Conservation (phyloP, 2,888 invertebrate species). For the Caenorhabditis doughertyi region DNA sequence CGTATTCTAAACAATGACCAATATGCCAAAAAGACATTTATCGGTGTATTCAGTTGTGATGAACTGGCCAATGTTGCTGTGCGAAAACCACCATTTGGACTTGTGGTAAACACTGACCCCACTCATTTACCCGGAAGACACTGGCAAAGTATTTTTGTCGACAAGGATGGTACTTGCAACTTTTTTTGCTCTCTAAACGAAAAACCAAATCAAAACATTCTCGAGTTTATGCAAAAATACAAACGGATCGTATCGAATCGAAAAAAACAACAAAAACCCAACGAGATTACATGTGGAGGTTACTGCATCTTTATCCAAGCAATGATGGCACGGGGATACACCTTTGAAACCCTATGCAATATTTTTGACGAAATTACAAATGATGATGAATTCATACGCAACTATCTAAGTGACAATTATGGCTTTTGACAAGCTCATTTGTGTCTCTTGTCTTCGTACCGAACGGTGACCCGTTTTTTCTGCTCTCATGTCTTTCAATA, state of each 20-base stretch:
- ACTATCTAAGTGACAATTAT: constrained; percentile 6
- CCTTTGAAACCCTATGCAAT: constrained; percentile 4
- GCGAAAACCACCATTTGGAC: too few relatives aligned
- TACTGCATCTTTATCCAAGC: constrained; percentile 26
- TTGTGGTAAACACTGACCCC: constrained; percentile 18
- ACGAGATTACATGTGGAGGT: constrained; percentile 14
- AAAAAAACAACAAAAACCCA: constrained; percentile 9
- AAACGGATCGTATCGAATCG: not conserved
- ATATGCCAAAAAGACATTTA: not conserved
- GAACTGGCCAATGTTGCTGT: not conserved
- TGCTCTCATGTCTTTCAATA: constrained; percentile 4
- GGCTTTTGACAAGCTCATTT: not conserved
- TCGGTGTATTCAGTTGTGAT: not conserved
- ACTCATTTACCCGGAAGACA: not conserved
- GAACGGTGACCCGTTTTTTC: not conserved
- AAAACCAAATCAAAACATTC: not conserved
- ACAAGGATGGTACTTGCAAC: not conserved
- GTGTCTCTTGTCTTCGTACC: not conserved
- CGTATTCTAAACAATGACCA: not conserved
- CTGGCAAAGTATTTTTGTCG: constrained; percentile 29
- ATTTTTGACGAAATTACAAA: constrained; percentile 8
- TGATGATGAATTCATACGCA: not conserved
- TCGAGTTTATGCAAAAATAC: not conserved
- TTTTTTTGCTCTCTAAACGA: constrained; percentile 22
- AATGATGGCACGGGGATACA: constrained; percentile 14